phyloP scores from a whole-genome alignment of 1,140 invertebrate genomes.

The Conopomorpha cramerella region DNA sequence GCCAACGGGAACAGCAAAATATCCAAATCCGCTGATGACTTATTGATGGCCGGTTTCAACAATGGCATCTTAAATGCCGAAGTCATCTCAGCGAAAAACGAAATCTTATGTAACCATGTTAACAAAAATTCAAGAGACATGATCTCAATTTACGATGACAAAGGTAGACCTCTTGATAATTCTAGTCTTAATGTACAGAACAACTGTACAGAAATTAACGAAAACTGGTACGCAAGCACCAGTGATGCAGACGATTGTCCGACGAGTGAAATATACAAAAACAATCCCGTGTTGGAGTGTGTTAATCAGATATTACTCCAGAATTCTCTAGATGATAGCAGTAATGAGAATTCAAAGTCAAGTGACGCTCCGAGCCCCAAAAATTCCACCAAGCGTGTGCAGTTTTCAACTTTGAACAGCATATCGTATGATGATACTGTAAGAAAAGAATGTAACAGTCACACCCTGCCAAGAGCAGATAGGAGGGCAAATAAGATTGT shows the following conservation, averaged over 20 bases:
- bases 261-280: constrained; percentile 66
- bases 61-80: constrained; percentile 28
- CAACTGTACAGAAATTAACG: constrained; percentile 56
- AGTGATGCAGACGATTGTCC: constrained; percentile 72
- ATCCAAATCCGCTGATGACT: constrained; percentile 42
- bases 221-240: constrained; percentile 72
- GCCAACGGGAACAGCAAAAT: too few relatives aligned
- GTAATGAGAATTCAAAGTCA: constrained; percentile 51
- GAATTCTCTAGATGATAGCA: constrained; percentile 59
- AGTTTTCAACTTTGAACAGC: constrained; percentile 57
- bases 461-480: constrained; percentile 41
- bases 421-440: constrained; percentile 57
- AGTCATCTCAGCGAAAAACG: constrained; percentile 44
- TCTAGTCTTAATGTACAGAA: constrained; percentile 29
- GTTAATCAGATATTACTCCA: constrained; percentile 76
- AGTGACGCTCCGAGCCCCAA: constrained; percentile 53
- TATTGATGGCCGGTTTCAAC: constrained; percentile 27
- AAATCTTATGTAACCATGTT: constrained; percentile 41
- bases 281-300: constrained; percentile 77
- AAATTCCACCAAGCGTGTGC: constrained; percentile 50
- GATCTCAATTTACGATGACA: too few relatives aligned
- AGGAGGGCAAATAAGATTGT: constrained; percentile 57
- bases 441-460: constrained; percentile 29
- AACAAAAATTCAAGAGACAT: constrained; percentile 20
- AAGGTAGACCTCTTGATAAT: too few relatives aligned